Percentiles rank a stretch among this genome's conserved stretches.
Evolutionary conservation across 53 echinoderm and acorn worm genomes (phyloP).

Genomic region (Actinopyga echinites): DNA sequence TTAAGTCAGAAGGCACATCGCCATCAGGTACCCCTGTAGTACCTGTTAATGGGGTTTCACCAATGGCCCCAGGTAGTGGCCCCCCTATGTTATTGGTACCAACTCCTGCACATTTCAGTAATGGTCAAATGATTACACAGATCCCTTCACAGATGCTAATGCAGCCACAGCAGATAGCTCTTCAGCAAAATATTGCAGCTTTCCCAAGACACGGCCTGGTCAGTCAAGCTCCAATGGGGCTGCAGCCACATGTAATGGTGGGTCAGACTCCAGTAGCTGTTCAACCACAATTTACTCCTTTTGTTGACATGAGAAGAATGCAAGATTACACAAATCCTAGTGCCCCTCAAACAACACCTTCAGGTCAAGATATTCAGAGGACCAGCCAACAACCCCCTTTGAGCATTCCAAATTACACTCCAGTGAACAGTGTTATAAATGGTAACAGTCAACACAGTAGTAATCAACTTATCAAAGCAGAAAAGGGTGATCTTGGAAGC

Average conservation of each 20-base stretch:
- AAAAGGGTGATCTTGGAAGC: background rate
- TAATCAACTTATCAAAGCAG: background rate
- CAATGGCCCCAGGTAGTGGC: background rate
- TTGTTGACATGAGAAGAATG: slow-evolving; percentile 33
- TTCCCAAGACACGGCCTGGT: slow-evolving; percentile 30
- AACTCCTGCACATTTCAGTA: slow-evolving; percentile 10
- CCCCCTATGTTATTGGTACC: slow-evolving; percentile 23
- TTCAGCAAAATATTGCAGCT: slow-evolving; percentile 37
- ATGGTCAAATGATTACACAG: slow-evolving; percentile 25
- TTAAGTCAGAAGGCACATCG: background rate
- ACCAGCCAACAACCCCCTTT: background rate
- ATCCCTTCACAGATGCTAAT: slow-evolving; percentile 25
- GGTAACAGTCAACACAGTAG: background rate
- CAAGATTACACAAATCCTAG: background rate
- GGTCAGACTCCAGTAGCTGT: slow-evolving; percentile 39
- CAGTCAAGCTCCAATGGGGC: slow-evolving; percentile 32
- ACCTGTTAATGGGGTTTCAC: background rate
- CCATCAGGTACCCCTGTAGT: background rate
- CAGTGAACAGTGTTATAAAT: background rate
- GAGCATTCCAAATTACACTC: slow-evolving; percentile 35
- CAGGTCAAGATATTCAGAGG: background rate
- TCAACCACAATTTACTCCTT: slow-evolving; percentile 28
- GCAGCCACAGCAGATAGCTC: slow-evolving; percentile 39
- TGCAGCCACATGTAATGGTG: slow-evolving; percentile 39
- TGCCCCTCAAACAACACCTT: background rate